Conservation (phyloP, 2,113 vertebrate genomes). For the Illadopsis cleaveri region DNA sequence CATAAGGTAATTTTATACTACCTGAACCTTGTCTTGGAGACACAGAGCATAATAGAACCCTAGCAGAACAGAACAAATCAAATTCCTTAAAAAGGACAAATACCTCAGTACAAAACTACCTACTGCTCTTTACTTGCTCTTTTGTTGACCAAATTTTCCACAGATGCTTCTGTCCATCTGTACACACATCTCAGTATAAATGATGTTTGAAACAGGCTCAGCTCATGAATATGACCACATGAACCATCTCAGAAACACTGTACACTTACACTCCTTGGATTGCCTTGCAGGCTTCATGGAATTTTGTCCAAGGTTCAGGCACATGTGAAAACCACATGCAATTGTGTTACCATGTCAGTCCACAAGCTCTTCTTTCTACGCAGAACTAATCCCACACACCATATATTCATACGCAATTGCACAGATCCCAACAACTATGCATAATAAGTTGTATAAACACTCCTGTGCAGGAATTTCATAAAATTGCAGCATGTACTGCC, state of each 20-base stretch:
- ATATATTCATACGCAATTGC: not conserved
- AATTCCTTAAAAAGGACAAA: not conserved
- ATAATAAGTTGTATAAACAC: not conserved
- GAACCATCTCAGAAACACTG: not conserved
- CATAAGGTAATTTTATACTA: not conserved
- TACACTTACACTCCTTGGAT: not conserved
- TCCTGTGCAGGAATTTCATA: not conserved
- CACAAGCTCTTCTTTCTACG: not conserved
- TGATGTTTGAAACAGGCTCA: not conserved
- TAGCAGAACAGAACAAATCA: not conserved
- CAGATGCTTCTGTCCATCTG: constrained; percentile 5
- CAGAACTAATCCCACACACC: not conserved
- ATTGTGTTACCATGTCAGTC: not conserved
- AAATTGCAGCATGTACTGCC: not conserved
- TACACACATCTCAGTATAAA: not conserved
- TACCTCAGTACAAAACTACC: not conserved
- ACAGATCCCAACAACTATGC: not conserved
- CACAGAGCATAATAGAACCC: not conserved
- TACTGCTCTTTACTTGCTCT: not conserved
- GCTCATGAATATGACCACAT: not conserved
- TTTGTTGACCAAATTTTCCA: not conserved
- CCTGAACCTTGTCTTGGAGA: not conserved
- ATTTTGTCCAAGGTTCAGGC: not conserved
- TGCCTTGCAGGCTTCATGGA: not conserved
- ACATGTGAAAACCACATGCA: not conserved